A percentile compares a stretch with the other conserved stretches of the same genome.
Conservation (phyloP, 2,888 invertebrate species). For the Hirtodrosophila cameraria region DNA sequence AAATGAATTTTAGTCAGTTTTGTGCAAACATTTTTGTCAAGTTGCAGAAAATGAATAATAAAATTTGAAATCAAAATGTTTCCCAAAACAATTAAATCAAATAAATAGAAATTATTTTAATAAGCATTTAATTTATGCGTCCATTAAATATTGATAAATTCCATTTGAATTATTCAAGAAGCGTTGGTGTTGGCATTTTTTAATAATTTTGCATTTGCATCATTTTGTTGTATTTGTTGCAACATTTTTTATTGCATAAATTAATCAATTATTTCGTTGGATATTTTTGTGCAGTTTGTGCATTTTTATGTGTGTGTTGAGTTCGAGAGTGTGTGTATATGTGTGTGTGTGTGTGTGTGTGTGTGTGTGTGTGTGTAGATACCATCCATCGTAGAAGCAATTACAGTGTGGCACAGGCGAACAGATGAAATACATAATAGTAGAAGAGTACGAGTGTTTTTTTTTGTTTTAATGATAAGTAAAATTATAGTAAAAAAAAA, state of each 20-base stretch:
- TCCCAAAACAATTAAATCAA: constrained; percentile 35
- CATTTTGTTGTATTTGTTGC: constrained; percentile 33
- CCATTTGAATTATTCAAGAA: constrained; percentile 67
- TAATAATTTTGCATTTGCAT: constrained; percentile 35
- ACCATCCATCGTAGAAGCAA: constrained; percentile 83
- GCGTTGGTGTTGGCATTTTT: constrained; percentile 60
- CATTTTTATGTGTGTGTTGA: constrained; percentile 15
- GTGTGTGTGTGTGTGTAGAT: constrained; percentile 54
- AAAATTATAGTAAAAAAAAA: constrained; percentile 47
- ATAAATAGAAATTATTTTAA: constrained; percentile 42
- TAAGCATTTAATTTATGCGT: constrained; percentile 66
- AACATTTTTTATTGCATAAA: constrained; percentile 28
- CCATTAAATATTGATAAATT: constrained; percentile 60
- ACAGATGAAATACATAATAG: constrained; percentile 83
- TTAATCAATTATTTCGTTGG: constrained; percentile 21
- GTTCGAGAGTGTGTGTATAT: constrained; percentile 25
- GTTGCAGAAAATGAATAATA: constrained; percentile 13
- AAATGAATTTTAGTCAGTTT: constrained; percentile 9
- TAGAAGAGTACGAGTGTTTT: constrained; percentile 75
- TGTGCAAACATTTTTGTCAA: constrained; percentile 31
- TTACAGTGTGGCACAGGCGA: constrained; percentile 81
- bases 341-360: constrained; percentile 37
- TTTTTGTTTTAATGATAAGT: constrained; percentile 58
- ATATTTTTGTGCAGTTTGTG: constrained; percentile 25
- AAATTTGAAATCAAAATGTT: constrained; percentile 20